Conservation (phyloP, 1,140 invertebrate species). For the Rhysida immarginata region DNA sequence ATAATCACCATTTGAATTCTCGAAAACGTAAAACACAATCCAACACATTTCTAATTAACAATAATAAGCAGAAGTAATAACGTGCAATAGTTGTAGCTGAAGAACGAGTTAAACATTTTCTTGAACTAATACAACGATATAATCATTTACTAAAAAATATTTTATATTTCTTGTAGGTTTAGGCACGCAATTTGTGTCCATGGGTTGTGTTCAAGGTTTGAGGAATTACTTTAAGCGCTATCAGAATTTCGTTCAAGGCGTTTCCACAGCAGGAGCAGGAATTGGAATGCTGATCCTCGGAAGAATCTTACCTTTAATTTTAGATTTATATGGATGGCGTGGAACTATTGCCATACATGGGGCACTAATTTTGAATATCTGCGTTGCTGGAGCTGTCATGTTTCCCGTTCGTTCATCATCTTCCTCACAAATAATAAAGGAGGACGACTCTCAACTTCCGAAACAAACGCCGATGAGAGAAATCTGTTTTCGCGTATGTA, state of each 20-base stretch:
- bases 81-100: too few relatives aligned
- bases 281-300: conserved; percentile 27
- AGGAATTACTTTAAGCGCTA: conserved; percentile 36
- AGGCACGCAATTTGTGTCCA: conserved; percentile 18
- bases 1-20: too few relatives aligned
- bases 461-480: too few relatives aligned
- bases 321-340: conserved; percentile 35
- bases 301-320: conserved; percentile 21
- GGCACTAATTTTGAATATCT: conserved; percentile 24
- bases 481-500: not conserved
- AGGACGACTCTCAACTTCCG: too few relatives aligned
- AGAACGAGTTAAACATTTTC: too few relatives aligned
- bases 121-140: too few relatives aligned
- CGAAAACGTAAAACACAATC: too few relatives aligned
- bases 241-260: conserved; percentile 36
- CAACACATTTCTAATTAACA: too few relatives aligned
- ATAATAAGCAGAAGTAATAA: too few relatives aligned
- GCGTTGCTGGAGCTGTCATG: conserved; percentile 16
- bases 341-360: conserved; percentile 29
- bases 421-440: not conserved
- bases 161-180: conserved; percentile 1
- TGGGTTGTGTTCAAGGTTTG: conserved; percentile 32
- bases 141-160: too few relatives aligned
- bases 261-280: conserved; percentile 37
- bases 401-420: conserved; percentile 19